Conservation (phyloP, 1,140 invertebrate genomes). For the Lordiphosa collinella region DNA sequence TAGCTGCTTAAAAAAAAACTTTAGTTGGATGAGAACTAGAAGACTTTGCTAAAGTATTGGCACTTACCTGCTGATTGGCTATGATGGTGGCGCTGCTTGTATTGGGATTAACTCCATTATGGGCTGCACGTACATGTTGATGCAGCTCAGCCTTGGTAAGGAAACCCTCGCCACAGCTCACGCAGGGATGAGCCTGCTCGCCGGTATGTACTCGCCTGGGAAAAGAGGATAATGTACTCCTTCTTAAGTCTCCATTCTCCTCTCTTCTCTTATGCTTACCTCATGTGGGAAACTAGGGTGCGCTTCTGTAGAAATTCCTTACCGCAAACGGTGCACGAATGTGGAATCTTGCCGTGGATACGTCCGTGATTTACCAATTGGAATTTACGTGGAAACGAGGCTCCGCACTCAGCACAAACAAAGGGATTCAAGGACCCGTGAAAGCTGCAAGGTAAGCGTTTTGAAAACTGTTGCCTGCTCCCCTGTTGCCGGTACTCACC, state of each 20-base stretch:
- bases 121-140: conserved; percentile 84
- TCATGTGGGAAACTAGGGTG: conserved; percentile 88
- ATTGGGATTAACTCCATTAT: conserved; percentile 80
- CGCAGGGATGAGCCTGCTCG: conserved; percentile 85
- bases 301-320: conserved; percentile 92
- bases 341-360: conserved; percentile 89
- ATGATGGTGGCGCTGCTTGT: conserved; percentile 80
- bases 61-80: conserved; percentile 69
- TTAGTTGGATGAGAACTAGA: conserved; percentile 43
- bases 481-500: conserved; percentile 55
- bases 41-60: conserved; percentile 57
- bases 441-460: conserved; percentile 80
- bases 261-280: conserved; percentile 75
- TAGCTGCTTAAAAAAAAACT: conserved; percentile 61
- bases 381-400: conserved; percentile 90
- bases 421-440: conserved; percentile 90
- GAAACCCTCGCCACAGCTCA: conserved; percentile 88
- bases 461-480: background rate
- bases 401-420: conserved; percentile 90
- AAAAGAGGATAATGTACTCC: background rate
- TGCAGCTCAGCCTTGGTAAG: conserved; percentile 85
- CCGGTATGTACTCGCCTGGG: conserved; percentile 81
- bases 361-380: conserved; percentile 90
- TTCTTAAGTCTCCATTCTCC: background rate
- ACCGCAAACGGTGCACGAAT: conserved; percentile 88